Evolutionary conservation across 2,888 invertebrate species (phyloP), one percentile per base, ranked within the genome.

Genomic region (Agonopterix heracliana): DNA sequence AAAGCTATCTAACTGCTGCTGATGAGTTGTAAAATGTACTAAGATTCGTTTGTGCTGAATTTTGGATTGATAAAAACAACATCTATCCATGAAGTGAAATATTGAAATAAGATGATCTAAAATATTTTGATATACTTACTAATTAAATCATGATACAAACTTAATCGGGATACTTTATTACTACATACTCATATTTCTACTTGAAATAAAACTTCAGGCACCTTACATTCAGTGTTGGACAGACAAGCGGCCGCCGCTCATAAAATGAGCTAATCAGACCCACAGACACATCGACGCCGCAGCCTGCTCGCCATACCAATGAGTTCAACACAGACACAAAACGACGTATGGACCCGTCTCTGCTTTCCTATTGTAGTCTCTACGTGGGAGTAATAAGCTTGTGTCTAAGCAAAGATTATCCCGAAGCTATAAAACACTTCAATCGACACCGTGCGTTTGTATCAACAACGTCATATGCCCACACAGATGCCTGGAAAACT

Each of bases 221-320:
- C 41, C 45, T 45, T 43, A 45, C 50, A 52, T n/a, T 38, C 38
- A n/a, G 3, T 10, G 57, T 55, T 56, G 54, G 51, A 63, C 63
- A 79, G 75, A 75, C 78, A 70, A 74, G 61, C 74, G 67, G 77
- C 74, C 72, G 75, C 77, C 74, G 65, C 68, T 75, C 72, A 70
- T 76, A 77, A 84, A 81, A 72, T 72, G 70, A 80, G 74, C 80
- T 86, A 85, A 85, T 84, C 81, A 81, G 76, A 74, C 76, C 74
- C 68, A 83, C 81, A 86, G 85, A 87, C 85, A 79, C 78, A 78
- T 76, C 78, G 85, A 80, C 86, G 85, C 85, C 83, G 75, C 78
- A 66, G 78, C 77, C 74, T 72, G 80, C 63, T 70, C 71, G 78
- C 81, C 81, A 78, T 79, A 77, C 78, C 78, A 76, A 81, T 73